These are phyloP conservation scores for Craniophora ligustri DNA, from an alignment of 2,888 invertebrate species.

Conservation along the genomic window DNA sequence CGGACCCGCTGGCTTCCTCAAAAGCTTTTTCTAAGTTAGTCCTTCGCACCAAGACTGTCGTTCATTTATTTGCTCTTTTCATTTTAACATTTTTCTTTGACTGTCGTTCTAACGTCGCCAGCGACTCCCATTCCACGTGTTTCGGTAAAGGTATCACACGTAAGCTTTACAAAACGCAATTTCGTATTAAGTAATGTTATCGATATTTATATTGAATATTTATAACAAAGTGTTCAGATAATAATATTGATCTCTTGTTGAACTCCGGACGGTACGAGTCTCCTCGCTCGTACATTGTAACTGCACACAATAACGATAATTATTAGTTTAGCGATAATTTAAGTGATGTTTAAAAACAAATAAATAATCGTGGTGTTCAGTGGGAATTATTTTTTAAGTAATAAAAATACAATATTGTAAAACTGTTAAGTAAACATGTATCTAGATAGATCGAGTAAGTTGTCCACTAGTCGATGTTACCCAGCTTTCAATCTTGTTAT, in stretches of 20 bases:
- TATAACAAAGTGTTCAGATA: conserved; percentile 85
- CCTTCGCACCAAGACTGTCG: conserved; percentile 87
- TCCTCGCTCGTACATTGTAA: conserved; percentile 72
- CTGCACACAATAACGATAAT: conserved; percentile 84
- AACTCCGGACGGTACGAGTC: conserved; percentile 68
- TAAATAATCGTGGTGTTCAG: conserved; percentile 86
- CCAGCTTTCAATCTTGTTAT: conserved; percentile 84
- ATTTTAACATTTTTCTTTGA: conserved; percentile 73
- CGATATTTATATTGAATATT: conserved; percentile 73
- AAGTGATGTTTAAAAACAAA: conserved; percentile 81
- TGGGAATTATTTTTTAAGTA: conserved; percentile 86
- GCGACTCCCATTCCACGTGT: conserved; percentile 79
- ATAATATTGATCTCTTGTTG: conserved; percentile 76
- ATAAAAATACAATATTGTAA: conserved; percentile 81
- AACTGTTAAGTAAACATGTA: conserved; percentile 87
- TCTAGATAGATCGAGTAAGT: conserved; percentile 84
- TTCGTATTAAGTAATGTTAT: conserved; percentile 71
- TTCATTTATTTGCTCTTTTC: conserved; percentile 83
- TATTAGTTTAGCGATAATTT: conserved; percentile 84
- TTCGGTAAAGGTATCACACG: conserved; percentile 65
- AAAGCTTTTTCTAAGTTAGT: conserved; percentile 96
- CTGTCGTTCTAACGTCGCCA: conserved; percentile 73
- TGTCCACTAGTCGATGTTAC: conserved; percentile 86
- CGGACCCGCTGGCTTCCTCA: conserved; percentile 97
- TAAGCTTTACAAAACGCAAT: conserved; percentile 77